phyloP scores from a whole-genome alignment of 2,113 vertebrate species.

The Oryzias javanicus region DNA sequence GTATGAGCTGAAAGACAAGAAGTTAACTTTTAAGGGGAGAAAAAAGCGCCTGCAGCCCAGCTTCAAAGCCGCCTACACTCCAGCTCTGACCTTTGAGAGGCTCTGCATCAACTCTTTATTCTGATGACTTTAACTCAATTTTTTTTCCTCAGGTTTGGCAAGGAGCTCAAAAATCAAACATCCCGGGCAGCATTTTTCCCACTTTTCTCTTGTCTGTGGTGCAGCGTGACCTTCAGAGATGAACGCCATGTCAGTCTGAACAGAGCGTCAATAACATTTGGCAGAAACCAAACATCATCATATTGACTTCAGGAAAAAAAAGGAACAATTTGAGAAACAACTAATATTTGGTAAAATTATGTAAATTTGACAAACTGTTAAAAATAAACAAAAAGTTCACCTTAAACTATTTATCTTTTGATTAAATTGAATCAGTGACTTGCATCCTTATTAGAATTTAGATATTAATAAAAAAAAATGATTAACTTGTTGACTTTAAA shows the following conservation, averaged over 20 bases:
- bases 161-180: conserved; percentile 9
- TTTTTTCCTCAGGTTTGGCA: conserved; percentile 17
- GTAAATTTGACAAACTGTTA: too few species aligned
- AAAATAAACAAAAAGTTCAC: too few species aligned
- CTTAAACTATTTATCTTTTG: too few species aligned
- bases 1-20: conserved; percentile 3
- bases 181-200: conserved; percentile 7
- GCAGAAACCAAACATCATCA: background rate
- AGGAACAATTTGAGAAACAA: too few species aligned
- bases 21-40: background rate
- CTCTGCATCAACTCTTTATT: conserved; percentile 8
- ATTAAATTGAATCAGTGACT: too few species aligned
- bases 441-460: too few species aligned
- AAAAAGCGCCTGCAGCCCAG: conserved; percentile 3
- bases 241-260: background rate
- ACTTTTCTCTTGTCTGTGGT: conserved; percentile 1
- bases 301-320: too few species aligned
- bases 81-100: conserved; percentile 36
- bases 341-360: too few species aligned
- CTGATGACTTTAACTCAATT: conserved; percentile 15
- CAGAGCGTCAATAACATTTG: background rate
- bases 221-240: conserved; percentile 12
- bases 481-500: too few species aligned
- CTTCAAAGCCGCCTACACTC: conserved; percentile 25
- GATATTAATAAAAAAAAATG: too few species aligned